Conservation (phyloP, 2,113 vertebrate species). For the Apistogramma diplotaenia region DNA sequence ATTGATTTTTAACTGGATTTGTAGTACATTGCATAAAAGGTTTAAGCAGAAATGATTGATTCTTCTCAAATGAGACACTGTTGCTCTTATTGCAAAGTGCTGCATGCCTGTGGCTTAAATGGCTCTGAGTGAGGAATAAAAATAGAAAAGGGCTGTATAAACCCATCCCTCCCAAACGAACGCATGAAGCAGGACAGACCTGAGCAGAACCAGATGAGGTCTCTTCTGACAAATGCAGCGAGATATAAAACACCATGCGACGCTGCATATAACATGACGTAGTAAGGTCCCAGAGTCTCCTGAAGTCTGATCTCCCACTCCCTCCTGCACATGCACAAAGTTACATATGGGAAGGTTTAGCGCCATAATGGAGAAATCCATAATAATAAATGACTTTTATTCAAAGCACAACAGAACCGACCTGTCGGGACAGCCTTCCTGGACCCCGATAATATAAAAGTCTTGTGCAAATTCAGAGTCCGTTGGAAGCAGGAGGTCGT, state of each 20-base stretch:
- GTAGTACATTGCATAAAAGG: background rate
- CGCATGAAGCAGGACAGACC: conserved; percentile 69
- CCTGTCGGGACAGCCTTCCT: conserved; percentile 97
- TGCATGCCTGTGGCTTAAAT: too few species aligned
- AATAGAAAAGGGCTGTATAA: too few species aligned
- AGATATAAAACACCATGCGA: conserved; percentile 91
- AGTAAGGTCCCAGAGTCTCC: conserved; percentile 91
- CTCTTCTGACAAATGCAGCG: conserved; percentile 87
- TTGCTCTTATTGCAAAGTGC: too few species aligned
- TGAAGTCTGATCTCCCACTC: conserved; percentile 96
- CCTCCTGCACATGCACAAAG: conserved; percentile 73
- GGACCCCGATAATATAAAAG: conserved; percentile 91
- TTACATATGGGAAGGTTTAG: background rate
- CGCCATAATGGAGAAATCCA: background rate
- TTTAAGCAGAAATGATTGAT: background rate
- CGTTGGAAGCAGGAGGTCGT: conserved; percentile 90
- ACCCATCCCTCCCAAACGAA: background rate
- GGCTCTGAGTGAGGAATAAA: too few species aligned
- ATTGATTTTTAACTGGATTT: background rate
- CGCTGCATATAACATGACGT: conserved; percentile 87
- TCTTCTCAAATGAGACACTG: too few species aligned
- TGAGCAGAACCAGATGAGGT: conserved; percentile 99
- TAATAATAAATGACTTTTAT: background rate
- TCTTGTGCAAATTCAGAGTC: conserved; percentile 94
- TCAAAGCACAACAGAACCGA: conserved; percentile 43